These are phyloP conservation scores for Hylaeus volcanicus DNA, from an alignment of 1,140 invertebrate species.

Conservation along the genomic window DNA sequence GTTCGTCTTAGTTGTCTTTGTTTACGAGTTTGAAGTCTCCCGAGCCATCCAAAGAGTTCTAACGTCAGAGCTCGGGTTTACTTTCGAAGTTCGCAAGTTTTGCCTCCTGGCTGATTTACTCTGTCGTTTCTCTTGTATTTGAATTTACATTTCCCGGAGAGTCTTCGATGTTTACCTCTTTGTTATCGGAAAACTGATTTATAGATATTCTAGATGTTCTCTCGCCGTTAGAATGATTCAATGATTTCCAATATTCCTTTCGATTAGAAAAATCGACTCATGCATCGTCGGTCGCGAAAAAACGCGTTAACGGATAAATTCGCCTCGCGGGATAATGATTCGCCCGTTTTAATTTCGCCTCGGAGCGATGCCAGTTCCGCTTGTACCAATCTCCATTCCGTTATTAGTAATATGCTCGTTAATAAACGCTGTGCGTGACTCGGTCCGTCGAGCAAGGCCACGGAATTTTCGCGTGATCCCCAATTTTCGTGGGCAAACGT, in stretches of 20 bases:
- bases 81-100: background rate
- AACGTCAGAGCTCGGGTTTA: background rate
- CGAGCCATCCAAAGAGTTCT: background rate
- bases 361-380: constrained; percentile 37
- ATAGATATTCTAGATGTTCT: background rate
- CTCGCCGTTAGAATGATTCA: too few relatives aligned
- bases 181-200: background rate
- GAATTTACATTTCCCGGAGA: background rate
- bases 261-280: background rate
- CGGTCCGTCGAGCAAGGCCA: constrained; percentile 10
- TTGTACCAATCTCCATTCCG: constrained; percentile 28
- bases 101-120: background rate
- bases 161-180: background rate
- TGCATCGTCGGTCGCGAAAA: constrained; percentile 7
- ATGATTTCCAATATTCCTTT: too few relatives aligned
- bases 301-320: background rate
- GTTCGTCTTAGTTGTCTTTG: background rate
- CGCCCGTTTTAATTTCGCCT: constrained; percentile 31
- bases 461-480: constrained; percentile 10
- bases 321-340: constrained; percentile 22
- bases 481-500: constrained; percentile 6
- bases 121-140: background rate
- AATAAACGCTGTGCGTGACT: constrained; percentile 23
- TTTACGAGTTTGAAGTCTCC: background rate
- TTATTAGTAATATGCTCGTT: constrained; percentile 37